Evolutionary conservation across 2,113 vertebrate genomes (phyloP).

Genomic region (Pelusios castaneus): DNA sequence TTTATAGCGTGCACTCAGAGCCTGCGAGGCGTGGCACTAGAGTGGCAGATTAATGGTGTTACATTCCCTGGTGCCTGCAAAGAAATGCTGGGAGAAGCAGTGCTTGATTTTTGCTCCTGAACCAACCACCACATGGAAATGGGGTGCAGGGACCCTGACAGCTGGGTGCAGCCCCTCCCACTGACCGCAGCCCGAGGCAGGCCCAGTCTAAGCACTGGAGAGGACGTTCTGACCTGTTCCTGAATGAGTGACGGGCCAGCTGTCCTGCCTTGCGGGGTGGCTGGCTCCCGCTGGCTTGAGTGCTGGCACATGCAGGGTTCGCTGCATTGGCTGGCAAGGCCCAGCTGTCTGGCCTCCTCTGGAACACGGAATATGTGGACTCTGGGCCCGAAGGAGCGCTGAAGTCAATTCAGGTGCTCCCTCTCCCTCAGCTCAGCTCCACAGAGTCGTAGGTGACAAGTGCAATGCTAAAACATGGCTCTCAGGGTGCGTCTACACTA

Average conservation of each 20-base stretch:
- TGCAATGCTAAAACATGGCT: not conserved
- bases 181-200: not conserved
- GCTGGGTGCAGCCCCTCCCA: no score
- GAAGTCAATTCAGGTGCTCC: not conserved
- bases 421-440: not conserved
- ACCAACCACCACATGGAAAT: not conserved
- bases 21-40: not conserved
- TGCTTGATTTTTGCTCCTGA: not conserved
- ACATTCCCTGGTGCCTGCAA: not conserved
- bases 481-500: no score
- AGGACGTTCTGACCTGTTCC: not conserved
- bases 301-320: not conserved
- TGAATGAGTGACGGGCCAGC: not conserved
- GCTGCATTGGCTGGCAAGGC: not conserved
- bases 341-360: not conserved
- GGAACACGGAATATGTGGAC: not conserved
- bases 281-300: not conserved
- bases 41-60: not conserved
- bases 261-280: no score
- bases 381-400: not conserved
- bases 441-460: not conserved
- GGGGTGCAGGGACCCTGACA: not conserved
- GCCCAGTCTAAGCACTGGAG: not conserved
- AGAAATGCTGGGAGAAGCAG: not conserved
- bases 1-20: not conserved